Conservation (phyloP, 2,113 vertebrate genomes). For the Xenopus tropicalis region UCB_Xtro_10.0 CM004443.2:187999001-187999500, state of each 20-base stretch:
- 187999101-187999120: slow-evolving; percentile 34
- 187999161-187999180: slow-evolving; percentile 49
- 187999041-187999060: slow-evolving; percentile 41
- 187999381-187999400: neutral
- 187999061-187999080: slow-evolving; percentile 36
- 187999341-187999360: slow-evolving; percentile 6
- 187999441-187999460: too few species aligned
- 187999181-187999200: slow-evolving; percentile 50
- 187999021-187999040: slow-evolving; percentile 13
- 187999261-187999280: slow-evolving; percentile 50
- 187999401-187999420: neutral
- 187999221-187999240: slow-evolving; percentile 35
- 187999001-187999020: too few species aligned
- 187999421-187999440: too few species aligned
- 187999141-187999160: slow-evolving; percentile 33
- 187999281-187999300: slow-evolving; percentile 52
- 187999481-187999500: too few species aligned
- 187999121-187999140: slow-evolving; percentile 36
- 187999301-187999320: slow-evolving; percentile 47
- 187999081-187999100: slow-evolving; percentile 37
- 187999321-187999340: slow-evolving; percentile 38
- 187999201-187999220: slow-evolving; percentile 46
- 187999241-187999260: slow-evolving; percentile 48
- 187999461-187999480: too few species aligned
- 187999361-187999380: neutral